Evolutionary conservation across 2,113 vertebrate species (phyloP).

Genomic region (Aix galericulata): DNA sequence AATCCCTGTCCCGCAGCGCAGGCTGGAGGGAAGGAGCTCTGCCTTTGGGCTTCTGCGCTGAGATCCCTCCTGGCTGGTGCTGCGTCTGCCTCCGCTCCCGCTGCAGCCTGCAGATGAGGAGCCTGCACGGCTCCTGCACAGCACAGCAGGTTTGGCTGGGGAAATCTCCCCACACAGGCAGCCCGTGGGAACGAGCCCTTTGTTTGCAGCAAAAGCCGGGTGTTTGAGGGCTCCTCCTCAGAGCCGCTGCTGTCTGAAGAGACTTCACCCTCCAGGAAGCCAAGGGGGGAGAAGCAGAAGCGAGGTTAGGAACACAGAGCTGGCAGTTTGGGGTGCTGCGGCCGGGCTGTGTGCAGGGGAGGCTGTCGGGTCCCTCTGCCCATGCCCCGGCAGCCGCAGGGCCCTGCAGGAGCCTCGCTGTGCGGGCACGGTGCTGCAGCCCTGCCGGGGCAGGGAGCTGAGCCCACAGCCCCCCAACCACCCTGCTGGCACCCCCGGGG

Average conservation of each 20-base stretch:
- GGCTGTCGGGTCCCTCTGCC: no score
- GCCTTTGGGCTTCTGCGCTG: not conserved
- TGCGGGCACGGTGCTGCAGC: accelerated
- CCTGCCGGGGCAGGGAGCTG: not conserved
- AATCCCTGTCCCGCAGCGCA: not conserved
- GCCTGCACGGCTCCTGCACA: not conserved
- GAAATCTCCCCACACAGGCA: not conserved
- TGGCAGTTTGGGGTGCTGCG: not conserved
- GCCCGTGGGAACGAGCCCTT: no score
- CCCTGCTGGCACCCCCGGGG: no score
- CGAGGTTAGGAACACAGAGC: no score
- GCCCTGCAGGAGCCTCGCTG: accelerated
- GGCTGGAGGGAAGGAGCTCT: not conserved
- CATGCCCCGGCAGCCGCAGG: no score
- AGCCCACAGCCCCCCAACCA: not conserved
- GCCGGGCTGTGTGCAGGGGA: not conserved
- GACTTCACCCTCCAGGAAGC: no score
- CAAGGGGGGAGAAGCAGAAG: no score
- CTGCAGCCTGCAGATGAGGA: no score
- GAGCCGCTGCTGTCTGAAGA: no score
- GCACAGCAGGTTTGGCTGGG: not conserved
- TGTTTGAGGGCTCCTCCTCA: no score
- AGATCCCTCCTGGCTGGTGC: not conserved
- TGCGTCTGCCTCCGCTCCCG: not conserved
- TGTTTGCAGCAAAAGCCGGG: no score